These are phyloP conservation scores for Drosophila melanica DNA, from an alignment of 1,140 invertebrate genomes.

Conservation along the genomic window DNA sequence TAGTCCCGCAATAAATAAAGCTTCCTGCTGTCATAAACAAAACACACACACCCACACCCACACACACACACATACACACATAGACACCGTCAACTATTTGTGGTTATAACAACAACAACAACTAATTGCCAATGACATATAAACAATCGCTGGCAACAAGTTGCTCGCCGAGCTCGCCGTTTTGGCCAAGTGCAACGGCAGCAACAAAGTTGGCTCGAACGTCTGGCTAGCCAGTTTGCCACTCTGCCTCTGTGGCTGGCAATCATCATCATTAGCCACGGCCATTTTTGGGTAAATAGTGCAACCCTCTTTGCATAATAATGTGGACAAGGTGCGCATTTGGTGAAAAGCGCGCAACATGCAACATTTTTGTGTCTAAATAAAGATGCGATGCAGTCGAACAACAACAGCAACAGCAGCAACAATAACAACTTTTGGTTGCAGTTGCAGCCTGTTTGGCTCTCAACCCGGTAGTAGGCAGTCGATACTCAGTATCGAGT, in stretches of 20 bases:
- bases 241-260: constrained; percentile 29
- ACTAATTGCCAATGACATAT: constrained; percentile 79
- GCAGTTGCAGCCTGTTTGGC: constrained; percentile 33
- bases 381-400: constrained; percentile 75
- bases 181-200: constrained; percentile 58
- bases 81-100: constrained; percentile 22
- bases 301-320: constrained; percentile 83
- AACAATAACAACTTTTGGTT: constrained; percentile 53
- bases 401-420: constrained; percentile 34
- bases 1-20: constrained; percentile 13
- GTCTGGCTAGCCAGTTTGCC: constrained; percentile 30
- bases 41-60: constrained; percentile 19
- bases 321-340: constrained; percentile 77
- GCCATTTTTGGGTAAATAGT: constrained; percentile 83
- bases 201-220: constrained; percentile 52
- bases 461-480: constrained; percentile 63
- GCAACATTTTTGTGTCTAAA: constrained; percentile 81
- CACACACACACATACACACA: constrained; percentile 5
- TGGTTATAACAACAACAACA: constrained; percentile 62
- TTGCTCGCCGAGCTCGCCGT: constrained; percentile 45
- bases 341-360: constrained; percentile 81
- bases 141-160: constrained; percentile 69
- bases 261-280: constrained; percentile 81
- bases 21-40: constrained; percentile 11
- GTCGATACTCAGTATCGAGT: neutral